A percentile compares a stretch with the other conserved stretches of the same genome.
Conservation (phyloP, 2,113 vertebrate genomes). For the Psittacula cyanocephala region DNA sequence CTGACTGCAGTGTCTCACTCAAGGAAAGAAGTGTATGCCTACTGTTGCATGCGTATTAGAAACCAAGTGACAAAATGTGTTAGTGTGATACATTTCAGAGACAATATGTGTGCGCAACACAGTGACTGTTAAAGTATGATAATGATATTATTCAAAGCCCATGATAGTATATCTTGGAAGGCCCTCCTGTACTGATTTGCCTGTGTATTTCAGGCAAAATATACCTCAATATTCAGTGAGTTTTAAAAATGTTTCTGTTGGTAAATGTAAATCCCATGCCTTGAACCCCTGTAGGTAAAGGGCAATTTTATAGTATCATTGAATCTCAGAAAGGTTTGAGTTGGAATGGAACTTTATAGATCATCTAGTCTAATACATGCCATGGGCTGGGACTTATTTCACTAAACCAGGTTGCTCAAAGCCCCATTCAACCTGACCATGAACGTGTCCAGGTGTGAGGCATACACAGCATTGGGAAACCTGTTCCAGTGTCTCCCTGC, state of each 20-base stretch:
- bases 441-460: neutral
- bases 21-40: neutral
- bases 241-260: neutral
- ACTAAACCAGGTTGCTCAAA: neutral
- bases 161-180: neutral
- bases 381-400: neutral
- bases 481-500: neutral
- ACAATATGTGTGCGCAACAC: neutral
- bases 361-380: neutral
- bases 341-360: neutral
- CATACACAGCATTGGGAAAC: neutral
- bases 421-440: neutral
- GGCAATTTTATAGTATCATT: neutral
- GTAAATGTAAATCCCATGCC: neutral
- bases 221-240: neutral
- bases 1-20: neutral
- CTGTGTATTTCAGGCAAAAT: neutral
- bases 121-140: neutral
- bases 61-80: neutral
- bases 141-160: neutral
- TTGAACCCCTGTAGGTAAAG: neutral
- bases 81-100: neutral
- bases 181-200: neutral
- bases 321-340: neutral
- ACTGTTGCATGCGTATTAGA: neutral